phyloP scores from a whole-genome alignment of 2,888 invertebrate species.

The Bursaphelenchus okinawaensis region DNA sequence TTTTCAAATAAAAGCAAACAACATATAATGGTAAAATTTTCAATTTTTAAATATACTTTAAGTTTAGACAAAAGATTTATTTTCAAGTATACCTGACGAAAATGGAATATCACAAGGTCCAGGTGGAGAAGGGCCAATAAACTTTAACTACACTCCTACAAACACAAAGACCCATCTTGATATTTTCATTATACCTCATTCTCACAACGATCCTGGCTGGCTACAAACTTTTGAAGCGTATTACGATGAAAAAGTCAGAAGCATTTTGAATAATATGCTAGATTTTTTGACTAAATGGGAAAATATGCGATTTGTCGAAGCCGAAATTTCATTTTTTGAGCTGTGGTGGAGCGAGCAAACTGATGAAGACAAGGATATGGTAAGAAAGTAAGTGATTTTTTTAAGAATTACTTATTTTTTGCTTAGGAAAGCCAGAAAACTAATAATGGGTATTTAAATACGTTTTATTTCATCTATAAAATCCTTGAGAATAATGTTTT shows the following conservation, averaged over 20 bases:
- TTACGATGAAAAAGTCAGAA: conserved; percentile 77
- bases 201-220: conserved; percentile 98
- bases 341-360: conserved; percentile 81
- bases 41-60: too few relatives aligned
- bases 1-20: too few relatives aligned
- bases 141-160: conserved; percentile 64
- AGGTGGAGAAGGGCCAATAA: conserved; percentile 62
- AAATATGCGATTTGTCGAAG: conserved; percentile 89
- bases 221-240: conserved; percentile 91
- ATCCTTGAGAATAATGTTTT: neutral
- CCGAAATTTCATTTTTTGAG: conserved; percentile 87
- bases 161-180: conserved; percentile 63
- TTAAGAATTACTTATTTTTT: too few relatives aligned
- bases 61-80: too few relatives aligned
- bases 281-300: conserved; percentile 72
- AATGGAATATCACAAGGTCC: neutral
- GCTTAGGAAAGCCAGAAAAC: neutral
- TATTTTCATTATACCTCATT: conserved; percentile 93
- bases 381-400: conserved; percentile 58
- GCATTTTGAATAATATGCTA: conserved; percentile 84
- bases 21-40: too few relatives aligned
- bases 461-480: neutral
- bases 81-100: too few relatives aligned
- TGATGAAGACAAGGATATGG: conserved; percentile 64
- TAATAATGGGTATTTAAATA: neutral